A percentile compares a stretch with the other conserved stretches of the same genome.
These are phyloP conservation scores for Cephalophus harveyi DNA, from an alignment of 2,113 vertebrate genomes.

Conservation along the genomic window DNA sequence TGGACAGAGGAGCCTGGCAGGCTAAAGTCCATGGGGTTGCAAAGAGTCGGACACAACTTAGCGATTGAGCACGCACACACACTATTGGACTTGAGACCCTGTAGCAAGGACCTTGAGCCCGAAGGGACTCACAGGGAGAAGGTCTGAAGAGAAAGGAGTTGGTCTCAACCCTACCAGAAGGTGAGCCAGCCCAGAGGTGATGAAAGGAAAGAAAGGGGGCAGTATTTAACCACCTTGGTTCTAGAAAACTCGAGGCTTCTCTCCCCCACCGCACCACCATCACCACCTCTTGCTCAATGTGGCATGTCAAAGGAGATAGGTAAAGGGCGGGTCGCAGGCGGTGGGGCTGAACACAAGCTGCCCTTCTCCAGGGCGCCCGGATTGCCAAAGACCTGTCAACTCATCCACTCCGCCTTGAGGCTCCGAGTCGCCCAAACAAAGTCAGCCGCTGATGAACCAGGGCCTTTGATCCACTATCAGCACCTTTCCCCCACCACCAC, in stretches of 20 bases:
- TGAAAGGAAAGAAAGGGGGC: constrained; percentile 34
- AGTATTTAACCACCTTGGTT: constrained; percentile 30
- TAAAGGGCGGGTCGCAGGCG: not conserved
- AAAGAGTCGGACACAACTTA: not conserved
- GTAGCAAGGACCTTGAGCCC: not conserved
- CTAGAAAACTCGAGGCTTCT: not conserved
- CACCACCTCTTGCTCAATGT: constrained; percentile 41
- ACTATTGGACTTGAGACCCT: not conserved
- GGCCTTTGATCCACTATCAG: constrained; percentile 29
- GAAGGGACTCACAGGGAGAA: not conserved
- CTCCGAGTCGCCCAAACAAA: not conserved
- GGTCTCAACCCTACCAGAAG: not conserved
- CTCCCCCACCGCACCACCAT: not conserved
- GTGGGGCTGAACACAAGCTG: not conserved
- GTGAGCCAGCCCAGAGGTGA: not conserved
- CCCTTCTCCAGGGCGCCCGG: not conserved
- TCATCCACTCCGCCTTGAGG: not conserved
- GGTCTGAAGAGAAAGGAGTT: not conserved
- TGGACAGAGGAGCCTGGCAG: not conserved
- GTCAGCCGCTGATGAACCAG: not conserved
- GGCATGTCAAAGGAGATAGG: not conserved
- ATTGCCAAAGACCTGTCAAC: not conserved
- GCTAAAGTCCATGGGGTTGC: not conserved
- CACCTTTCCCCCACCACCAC: not conserved
- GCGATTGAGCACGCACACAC: fast-evolving